These are phyloP conservation scores for Pelosia muscerda DNA, from an alignment of 2,888 invertebrate species.

Conservation along the genomic window DNA sequence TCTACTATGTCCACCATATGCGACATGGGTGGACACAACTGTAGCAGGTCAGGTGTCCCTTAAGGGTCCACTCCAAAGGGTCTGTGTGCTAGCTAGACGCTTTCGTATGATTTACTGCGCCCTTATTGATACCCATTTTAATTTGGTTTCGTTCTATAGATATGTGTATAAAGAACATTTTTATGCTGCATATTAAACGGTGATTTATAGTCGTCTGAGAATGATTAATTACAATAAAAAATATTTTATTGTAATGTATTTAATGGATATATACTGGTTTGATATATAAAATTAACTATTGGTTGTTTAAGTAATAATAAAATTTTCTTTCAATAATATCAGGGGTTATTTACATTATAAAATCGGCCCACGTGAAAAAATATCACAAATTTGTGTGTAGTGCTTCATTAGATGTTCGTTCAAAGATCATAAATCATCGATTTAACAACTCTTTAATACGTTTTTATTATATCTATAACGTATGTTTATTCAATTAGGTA, in stretches of 20 bases:
- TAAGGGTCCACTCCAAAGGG: slow-evolving; percentile 78
- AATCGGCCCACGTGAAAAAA: not conserved
- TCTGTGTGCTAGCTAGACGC: slow-evolving; percentile 72
- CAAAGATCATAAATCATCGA: slow-evolving; percentile 4
- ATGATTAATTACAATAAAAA: slow-evolving; percentile 14
- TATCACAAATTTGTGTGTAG: not conserved
- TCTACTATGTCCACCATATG: slow-evolving; percentile 38
- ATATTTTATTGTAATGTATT: not conserved
- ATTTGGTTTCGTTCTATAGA: slow-evolving; percentile 61
- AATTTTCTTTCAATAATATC: not conserved
- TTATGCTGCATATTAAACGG: slow-evolving; percentile 18
- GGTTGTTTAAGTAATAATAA: not conserved
- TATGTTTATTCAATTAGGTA: slow-evolving; percentile 1
- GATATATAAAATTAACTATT: not conserved
- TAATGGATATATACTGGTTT: not conserved
- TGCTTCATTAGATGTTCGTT: not conserved
- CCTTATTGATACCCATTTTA: slow-evolving; percentile 82
- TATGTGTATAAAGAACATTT: slow-evolving; percentile 29
- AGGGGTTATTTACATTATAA: not conserved
- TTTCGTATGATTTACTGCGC: slow-evolving; percentile 76
- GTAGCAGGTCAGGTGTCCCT: slow-evolving; percentile 73
- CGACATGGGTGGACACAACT: slow-evolving; percentile 52
- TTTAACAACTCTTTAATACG: not conserved
- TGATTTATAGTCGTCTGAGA: slow-evolving; percentile 15
- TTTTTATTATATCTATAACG: not conserved